These are phyloP conservation scores for Oreamnos americanus DNA, from an alignment of 2,113 vertebrate genomes.

Conservation along the genomic window DNA sequence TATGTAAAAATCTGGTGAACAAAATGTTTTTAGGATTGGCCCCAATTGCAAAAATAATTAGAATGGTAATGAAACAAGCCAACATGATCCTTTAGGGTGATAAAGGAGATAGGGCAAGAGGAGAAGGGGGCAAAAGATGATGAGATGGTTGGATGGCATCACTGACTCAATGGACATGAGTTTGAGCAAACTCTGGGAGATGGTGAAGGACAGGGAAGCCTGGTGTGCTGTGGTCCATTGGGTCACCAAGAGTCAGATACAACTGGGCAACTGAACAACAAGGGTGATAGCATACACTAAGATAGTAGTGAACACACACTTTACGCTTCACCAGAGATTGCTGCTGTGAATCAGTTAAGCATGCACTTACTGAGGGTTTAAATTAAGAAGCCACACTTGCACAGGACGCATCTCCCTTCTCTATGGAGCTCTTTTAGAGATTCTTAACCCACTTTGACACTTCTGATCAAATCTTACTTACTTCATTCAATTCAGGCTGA, in stretches of 20 bases:
- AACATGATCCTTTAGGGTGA: not conserved
- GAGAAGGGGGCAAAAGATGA: not conserved
- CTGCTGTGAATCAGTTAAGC: slow-evolving; percentile 15
- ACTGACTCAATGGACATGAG: not conserved
- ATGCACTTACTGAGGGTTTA: slow-evolving; percentile 19
- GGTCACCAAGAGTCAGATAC: not conserved
- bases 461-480: slow-evolving; percentile 8
- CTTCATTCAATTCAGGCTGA: slow-evolving; percentile 41
- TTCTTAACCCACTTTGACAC: slow-evolving; percentile 50
- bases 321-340: not conserved
- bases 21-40: not conserved
- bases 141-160: not conserved
- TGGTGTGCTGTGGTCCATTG: not conserved
- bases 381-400: slow-evolving; percentile 11
- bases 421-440: not conserved
- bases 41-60: not conserved
- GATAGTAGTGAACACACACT: not conserved
- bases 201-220: not conserved
- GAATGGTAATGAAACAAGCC: not conserved
- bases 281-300: not conserved
- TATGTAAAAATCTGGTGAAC: not conserved
- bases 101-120: not conserved
- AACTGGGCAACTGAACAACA: not conserved
- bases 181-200: not conserved
- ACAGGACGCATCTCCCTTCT: not conserved